Conservation (phyloP, 2,797 vertebrate genomes). For the Prunella strophiata region DNA sequence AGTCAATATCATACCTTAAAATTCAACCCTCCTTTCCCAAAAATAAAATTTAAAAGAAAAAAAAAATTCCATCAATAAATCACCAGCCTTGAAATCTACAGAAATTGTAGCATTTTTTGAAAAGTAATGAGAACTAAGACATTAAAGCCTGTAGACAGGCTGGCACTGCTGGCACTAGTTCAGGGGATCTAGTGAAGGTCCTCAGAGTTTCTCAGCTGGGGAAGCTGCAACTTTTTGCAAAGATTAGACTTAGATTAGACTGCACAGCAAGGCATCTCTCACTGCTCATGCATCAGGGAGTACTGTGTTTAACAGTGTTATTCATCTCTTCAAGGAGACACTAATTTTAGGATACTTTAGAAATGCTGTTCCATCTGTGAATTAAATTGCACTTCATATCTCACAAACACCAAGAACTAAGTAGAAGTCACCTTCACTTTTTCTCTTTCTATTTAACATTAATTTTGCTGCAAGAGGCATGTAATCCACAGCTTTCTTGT, state of each 20-base stretch:
- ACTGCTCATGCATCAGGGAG: neutral
- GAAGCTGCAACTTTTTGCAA: neutral
- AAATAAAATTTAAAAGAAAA: neutral
- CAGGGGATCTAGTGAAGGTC: neutral
- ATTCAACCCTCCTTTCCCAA: rapidly evolving
- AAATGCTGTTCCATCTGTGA: neutral
- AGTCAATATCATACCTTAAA: neutral
- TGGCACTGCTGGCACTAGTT: neutral
- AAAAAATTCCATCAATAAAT: neutral
- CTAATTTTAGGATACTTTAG: neutral
- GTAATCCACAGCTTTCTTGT: neutral
- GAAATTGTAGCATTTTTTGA: neutral
- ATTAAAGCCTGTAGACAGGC: neutral
- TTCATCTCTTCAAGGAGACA: neutral
- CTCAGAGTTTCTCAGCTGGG: neutral
- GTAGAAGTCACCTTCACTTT: neutral
- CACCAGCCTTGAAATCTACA: neutral
- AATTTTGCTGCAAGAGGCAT: neutral
- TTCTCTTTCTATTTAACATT: neutral
- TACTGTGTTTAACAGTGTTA: neutral
- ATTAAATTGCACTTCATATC: neutral
- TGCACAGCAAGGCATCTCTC: neutral
- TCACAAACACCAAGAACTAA: neutral
- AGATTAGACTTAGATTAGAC: neutral
- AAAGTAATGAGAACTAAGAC: neutral